These are phyloP conservation scores for Channa striata DNA, from an alignment of 2,797 vertebrate genomes.

Conservation along the genomic window DNA sequence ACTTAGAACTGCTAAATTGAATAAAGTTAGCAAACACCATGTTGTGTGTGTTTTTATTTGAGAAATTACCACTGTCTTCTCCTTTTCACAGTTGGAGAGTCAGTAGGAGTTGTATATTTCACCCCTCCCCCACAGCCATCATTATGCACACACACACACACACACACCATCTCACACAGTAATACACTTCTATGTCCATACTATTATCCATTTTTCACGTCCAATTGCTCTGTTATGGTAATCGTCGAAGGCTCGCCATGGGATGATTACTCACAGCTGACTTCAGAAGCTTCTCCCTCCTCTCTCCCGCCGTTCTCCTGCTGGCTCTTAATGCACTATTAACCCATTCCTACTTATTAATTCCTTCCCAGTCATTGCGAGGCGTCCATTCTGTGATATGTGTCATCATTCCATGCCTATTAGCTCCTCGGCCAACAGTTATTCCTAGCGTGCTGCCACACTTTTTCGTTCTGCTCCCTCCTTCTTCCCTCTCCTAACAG, in stretches of 20 bases:
- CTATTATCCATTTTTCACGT: slow-evolving; percentile 99
- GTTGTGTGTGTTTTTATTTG: slow-evolving; percentile 36
- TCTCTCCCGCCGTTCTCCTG: slow-evolving; percentile 95
- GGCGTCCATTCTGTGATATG: slow-evolving; percentile 85
- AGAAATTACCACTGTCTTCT: slow-evolving; percentile 52
- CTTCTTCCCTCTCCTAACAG: slow-evolving; percentile 38
- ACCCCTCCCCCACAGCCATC: slow-evolving; percentile 51
- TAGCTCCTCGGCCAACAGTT: slow-evolving; percentile 83
- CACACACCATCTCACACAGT: slow-evolving; percentile 42
- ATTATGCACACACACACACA: slow-evolving; percentile 34
- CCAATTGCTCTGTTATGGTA: slow-evolving; percentile 99
- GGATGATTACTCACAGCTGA: slow-evolving; percentile 99
- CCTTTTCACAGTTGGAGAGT: slow-evolving; percentile 53
- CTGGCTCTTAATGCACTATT: slow-evolving; percentile 99
- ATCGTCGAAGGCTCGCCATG: slow-evolving; percentile 98
- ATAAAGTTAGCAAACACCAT: slow-evolving; percentile 40
- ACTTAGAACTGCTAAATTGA: slow-evolving; percentile 10
- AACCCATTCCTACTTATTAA: slow-evolving; percentile 99
- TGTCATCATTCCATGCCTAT: slow-evolving; percentile 86
- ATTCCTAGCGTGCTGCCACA: slow-evolving; percentile 65
- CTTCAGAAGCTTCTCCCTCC: slow-evolving; percentile 93
- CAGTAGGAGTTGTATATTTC: slow-evolving; percentile 62
- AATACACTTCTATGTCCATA: slow-evolving; percentile 94
- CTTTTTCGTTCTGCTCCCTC: slow-evolving; percentile 32
- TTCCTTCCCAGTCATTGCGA: slow-evolving; percentile 96